Percentiles rank a stretch among this genome's conserved stretches.
Conservation (phyloP, 2,888 invertebrate species). For the Metallyticus violacea region DNA sequence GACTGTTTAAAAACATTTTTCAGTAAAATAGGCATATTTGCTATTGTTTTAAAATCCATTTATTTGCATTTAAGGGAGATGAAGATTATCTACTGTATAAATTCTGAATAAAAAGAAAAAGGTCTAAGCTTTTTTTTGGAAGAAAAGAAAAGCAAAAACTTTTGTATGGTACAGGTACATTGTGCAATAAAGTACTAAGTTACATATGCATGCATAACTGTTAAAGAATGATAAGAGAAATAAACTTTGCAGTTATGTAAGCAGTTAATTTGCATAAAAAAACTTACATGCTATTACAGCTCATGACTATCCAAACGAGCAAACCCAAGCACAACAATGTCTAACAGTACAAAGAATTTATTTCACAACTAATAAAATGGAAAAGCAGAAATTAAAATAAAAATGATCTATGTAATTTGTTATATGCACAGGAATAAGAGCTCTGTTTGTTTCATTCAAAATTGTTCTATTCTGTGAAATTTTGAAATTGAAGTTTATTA, state of each 20-base stretch:
- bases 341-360: background rate
- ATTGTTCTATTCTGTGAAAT: too few species aligned
- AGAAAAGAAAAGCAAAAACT: background rate
- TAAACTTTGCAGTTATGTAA: background rate
- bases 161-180: background rate
- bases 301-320: background rate
- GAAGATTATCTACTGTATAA: background rate
- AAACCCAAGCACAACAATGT: background rate
- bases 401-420: background rate
- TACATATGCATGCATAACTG: background rate
- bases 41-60: too few species aligned
- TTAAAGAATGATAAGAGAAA: background rate
- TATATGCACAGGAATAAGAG: background rate
- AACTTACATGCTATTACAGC: background rate
- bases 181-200: background rate
- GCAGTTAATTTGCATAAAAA: background rate
- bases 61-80: too few species aligned
- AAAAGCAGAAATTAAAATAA: background rate
- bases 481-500: too few species aligned
- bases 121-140: background rate
- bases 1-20: too few species aligned
- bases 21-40: too few species aligned
- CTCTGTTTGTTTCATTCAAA: too few species aligned
- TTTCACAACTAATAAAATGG: background rate
- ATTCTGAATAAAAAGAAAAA: background rate